Evolutionary conservation across 2,888 invertebrate species (phyloP), one percentile per base, ranked within the genome.

Genomic region (Limnephilus rhombicus): DNA sequence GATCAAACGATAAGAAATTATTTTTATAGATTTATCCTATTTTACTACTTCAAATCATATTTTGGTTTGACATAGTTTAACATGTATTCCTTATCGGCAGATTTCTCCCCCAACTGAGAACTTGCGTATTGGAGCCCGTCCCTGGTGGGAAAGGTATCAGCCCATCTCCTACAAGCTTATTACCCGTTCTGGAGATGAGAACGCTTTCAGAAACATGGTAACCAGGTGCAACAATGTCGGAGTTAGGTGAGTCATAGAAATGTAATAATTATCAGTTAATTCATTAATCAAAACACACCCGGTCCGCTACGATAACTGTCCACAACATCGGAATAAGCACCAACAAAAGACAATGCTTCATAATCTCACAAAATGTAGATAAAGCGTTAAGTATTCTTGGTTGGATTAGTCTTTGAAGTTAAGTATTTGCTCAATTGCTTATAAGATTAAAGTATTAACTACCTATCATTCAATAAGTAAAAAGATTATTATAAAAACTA

Each of bases 71-170:
- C 7, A 68, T 13, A 7, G 9, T 24, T 7, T 24, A n/a, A 24
- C 2, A n/a, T 24, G 3, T 68, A 24, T n/a, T 68, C 18, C 2
- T 31, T 82, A 31, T 29, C 12, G 15, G 3, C n/a, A 92, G 92
- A 34, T 91, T 29, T 93, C 93, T 18, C 94, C 94, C 18, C 91
- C 93, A n/a, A 92, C 88, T 87, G 94, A 94, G 86, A 94, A 94
- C 41, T 49, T 92, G 24, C 83, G 92, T 2, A 83, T 93, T 49
- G 87, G 90, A 12, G n/a, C 85, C 94, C 96, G 98, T 88, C 97
- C 98, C 0, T 99, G 98, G 98, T 98, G 97, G 96, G 98, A 98
- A 95, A 95, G 98, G 24, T 98, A 98, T 94, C 98, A 98, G 95
- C 98, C 98, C 0, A 97, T 98, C 94, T 98, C 98, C 11, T 99